phyloP scores from a whole-genome alignment of 2,113 vertebrate species.

The Mormoops blainvillei region DNA sequence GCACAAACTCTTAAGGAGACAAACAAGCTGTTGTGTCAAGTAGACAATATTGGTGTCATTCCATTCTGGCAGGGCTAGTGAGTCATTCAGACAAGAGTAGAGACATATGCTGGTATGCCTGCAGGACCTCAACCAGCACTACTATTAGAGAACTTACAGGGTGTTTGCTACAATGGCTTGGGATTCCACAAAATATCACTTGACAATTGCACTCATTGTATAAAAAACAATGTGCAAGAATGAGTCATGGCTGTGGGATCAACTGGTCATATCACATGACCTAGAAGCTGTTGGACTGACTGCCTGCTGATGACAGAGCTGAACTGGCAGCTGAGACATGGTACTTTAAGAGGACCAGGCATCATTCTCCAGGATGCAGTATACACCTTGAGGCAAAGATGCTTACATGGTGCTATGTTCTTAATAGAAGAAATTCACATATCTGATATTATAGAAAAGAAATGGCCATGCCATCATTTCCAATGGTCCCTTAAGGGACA shows the following conservation, averaged over 20 bases:
- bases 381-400: neutral
- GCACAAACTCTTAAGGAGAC: neutral
- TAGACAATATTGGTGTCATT: neutral
- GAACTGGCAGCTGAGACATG: neutral
- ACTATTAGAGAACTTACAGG: neutral
- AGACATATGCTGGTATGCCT: neutral
- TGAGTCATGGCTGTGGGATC: neutral
- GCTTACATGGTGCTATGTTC: neutral
- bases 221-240: neutral
- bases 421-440: neutral
- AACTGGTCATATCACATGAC: neutral
- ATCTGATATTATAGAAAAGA: neutral
- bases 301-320: neutral
- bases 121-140: neutral
- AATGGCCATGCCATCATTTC: neutral
- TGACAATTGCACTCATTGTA: neutral
- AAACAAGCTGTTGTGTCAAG: neutral
- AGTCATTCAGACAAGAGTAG: neutral
- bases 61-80: neutral
- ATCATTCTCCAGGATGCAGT: neutral
- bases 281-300: neutral
- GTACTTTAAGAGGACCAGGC: neutral
- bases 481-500: neutral
- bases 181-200: neutral
- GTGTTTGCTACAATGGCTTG: neutral